These are phyloP conservation scores for Dryadula phaetusa DNA, from an alignment of 2,888 invertebrate species.

Conservation along the genomic window DNA sequence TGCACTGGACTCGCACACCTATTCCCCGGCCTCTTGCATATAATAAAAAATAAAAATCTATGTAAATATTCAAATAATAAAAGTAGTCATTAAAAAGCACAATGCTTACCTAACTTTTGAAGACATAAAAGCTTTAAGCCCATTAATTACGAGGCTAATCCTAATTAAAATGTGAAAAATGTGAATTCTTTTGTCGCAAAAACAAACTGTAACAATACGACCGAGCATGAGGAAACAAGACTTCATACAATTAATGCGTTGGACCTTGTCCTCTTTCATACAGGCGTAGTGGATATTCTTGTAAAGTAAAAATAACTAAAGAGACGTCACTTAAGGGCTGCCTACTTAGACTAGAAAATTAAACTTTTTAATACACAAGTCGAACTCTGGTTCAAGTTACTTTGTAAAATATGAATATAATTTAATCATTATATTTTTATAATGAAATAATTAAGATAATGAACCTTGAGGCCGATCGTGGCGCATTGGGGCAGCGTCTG, in stretches of 20 bases:
- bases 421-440: too few relatives aligned
- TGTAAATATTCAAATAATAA: background rate
- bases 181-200: slow-evolving; percentile 1
- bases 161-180: slow-evolving; percentile 8
- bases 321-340: background rate
- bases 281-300: slow-evolving; percentile 9
- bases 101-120: background rate
- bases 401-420: background rate
- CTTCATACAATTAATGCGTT: slow-evolving; percentile 18
- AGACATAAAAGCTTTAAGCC: background rate
- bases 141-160: slow-evolving; percentile 15
- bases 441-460: too few relatives aligned
- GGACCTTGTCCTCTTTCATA: slow-evolving; percentile 12
- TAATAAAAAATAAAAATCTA: too few relatives aligned
- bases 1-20: too few relatives aligned
- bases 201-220: slow-evolving; percentile 6
- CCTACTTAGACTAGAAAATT: background rate
- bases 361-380: background rate
- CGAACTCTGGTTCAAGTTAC: background rate
- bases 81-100: background rate
- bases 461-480: too few relatives aligned
- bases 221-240: slow-evolving; percentile 20
- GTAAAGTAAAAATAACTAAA: slow-evolving; percentile 20
- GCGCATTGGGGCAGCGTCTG: too few relatives aligned
- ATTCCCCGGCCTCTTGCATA: too few relatives aligned